Evolutionary conservation across 2,797 vertebrate species (phyloP).

Genomic region (Phyllotis vaccarum): DNA sequence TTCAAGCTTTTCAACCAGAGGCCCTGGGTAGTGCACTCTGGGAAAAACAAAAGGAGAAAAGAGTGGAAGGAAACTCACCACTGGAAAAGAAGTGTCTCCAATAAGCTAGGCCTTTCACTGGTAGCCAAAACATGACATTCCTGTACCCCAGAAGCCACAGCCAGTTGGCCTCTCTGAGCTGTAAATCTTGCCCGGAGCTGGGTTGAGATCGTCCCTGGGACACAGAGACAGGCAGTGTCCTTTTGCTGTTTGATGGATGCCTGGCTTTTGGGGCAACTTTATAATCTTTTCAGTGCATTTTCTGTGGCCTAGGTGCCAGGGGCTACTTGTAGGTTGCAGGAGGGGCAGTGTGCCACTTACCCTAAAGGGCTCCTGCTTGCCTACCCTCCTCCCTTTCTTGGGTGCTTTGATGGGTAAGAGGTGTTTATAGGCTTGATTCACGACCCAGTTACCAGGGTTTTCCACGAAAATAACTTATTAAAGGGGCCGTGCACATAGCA

Average conservation of each 20-base stretch:
- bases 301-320: constrained; percentile 67
- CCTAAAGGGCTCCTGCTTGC: constrained; percentile 75
- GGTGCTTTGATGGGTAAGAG: constrained; percentile 88
- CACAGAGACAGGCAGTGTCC: constrained; percentile 77
- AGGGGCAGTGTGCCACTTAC: constrained; percentile 82
- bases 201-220: constrained; percentile 42
- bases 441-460: constrained; percentile 87
- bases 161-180: constrained; percentile 78
- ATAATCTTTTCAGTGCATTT: constrained; percentile 65
- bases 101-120: constrained; percentile 84
- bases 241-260: constrained; percentile 50
- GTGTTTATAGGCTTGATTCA: constrained; percentile 90
- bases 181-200: constrained; percentile 77
- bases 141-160: constrained; percentile 83
- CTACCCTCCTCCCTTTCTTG: constrained; percentile 66
- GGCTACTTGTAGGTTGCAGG: constrained; percentile 67
- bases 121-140: constrained; percentile 86
- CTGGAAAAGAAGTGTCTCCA: constrained; percentile 86
- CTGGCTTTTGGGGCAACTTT: background rate
- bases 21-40: constrained; percentile 63
- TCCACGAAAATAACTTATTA: constrained; percentile 91
- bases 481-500: constrained; percentile 82
- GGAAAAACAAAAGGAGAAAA: constrained; percentile 73
- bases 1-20: background rate
- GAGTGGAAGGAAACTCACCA: constrained; percentile 80